Evolutionary conservation across 2,113 vertebrate genomes (phyloP), one percentile per base, ranked within the genome.

Genomic region (Aythya baeri): DNA sequence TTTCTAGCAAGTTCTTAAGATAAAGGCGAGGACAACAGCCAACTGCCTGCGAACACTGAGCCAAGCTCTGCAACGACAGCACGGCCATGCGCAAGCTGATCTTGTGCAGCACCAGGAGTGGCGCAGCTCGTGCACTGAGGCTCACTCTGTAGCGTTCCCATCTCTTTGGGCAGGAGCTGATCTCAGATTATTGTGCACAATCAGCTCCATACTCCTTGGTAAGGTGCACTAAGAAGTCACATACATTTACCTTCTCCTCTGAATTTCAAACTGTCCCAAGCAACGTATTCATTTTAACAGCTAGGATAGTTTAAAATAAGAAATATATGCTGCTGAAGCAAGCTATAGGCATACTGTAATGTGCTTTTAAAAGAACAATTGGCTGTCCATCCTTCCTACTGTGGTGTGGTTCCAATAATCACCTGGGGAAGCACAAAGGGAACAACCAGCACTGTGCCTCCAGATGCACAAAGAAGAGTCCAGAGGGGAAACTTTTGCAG

Each of bases 31-130:
- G 3, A 17, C 9, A n/a, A 43, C 13, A 5, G 4, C 43, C 6
- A 13, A 11, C 13, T 13, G 32, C 2, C 34, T 14, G 25, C 1
- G 22, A 52, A 13, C 0, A 5, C 21, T 11, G 3, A 5, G 7
- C 21, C 25, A n/a, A 26, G 22, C 4, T 27, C 13, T 20, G 11
- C 21, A 3, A 17, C 21, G 44, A 17, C 17, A 67, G 55, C 44
- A 32, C 3, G 16, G 62, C 62, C 17, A 44, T 3, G 2, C 4
- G 1, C 11, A 9, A 8, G 43, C 22, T 2, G 7, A 18, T 5
- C 25, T 32, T 1, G 1, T 55, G 61, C 13, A 23, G 67, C 25
- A 43, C n/a, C n/a, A 18, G 46, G 21, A 58, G 44, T 1, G 0
- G 11, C 66, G 59, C 43, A 85, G 43, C 67, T n/a, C 15, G 2